Evolutionary conservation across 2,888 invertebrate genomes (phyloP).

Genomic region (Lithosia quadra): DNA sequence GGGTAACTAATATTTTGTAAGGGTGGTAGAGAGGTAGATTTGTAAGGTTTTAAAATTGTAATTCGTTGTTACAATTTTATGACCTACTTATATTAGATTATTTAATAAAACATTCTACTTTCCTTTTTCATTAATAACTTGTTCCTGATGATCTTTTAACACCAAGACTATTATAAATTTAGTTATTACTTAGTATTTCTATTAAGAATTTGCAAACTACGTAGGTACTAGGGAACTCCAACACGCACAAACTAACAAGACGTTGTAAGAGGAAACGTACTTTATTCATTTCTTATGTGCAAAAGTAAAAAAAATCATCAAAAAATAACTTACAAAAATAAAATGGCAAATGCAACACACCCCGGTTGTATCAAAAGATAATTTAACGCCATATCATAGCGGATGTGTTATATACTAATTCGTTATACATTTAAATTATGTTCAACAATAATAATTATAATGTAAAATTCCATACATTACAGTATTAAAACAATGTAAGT

Average conservation of each 20-base stretch:
- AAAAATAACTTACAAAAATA: conserved; percentile 18
- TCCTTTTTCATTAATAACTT: background rate
- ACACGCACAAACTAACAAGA: no score
- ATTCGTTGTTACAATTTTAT: no score
- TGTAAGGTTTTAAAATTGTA: background rate
- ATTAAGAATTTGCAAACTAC: no score
- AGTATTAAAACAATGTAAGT: conserved; percentile 64
- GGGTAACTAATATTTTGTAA: background rate
- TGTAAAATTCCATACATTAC: conserved; percentile 68
- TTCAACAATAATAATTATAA: conserved; percentile 61
- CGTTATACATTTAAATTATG: conserved; percentile 64
- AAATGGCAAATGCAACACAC: conserved; percentile 35
- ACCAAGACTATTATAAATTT: background rate
- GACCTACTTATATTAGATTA: no score
- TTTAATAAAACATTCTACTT: background rate
- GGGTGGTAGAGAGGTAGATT: no score
- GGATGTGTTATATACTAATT: conserved; percentile 70
- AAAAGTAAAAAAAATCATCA: background rate
- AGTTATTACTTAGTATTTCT: background rate
- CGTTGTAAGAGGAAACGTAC: background rate
- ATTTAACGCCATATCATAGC: conserved; percentile 82
- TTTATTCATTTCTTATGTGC: background rate
- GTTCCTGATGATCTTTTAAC: background rate
- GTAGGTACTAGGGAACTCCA: background rate
- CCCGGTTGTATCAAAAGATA: conserved; percentile 66